These are phyloP conservation scores for Cataglyphis altisquamis DNA, from an alignment of 2,888 invertebrate species.

Conservation along the genomic window DNA sequence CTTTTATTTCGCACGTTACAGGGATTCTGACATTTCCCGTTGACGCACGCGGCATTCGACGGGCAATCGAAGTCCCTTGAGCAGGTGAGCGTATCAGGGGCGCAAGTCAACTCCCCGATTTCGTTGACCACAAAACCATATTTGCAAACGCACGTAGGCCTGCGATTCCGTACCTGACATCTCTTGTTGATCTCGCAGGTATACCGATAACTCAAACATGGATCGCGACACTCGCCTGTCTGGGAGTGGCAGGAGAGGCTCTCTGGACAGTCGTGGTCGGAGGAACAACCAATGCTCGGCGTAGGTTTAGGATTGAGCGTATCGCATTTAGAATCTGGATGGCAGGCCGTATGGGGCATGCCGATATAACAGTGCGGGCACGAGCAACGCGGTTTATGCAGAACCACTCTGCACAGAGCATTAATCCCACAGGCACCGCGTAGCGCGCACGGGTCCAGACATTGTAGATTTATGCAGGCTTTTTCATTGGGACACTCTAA, in stretches of 20 bases:
- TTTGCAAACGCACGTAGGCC: conserved; percentile 95
- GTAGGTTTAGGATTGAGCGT: conserved; percentile 89
- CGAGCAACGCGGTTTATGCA: conserved; percentile 95
- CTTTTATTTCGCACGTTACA: conserved; percentile 89
- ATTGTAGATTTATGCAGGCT: conserved; percentile 96
- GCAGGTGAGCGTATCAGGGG: conserved; percentile 94
- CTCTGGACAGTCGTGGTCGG: conserved; percentile 91
- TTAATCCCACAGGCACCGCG: conserved; percentile 96
- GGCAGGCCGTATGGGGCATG: conserved; percentile 92
- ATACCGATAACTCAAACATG: conserved; percentile 90
- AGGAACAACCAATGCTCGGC: conserved; percentile 89
- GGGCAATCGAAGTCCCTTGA: conserved; percentile 94
- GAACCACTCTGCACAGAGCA: conserved; percentile 94
- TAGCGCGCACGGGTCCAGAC: conserved; percentile 96
- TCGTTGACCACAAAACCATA: conserved; percentile 96
- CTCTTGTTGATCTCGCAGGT: conserved; percentile 94
- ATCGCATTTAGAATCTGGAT: conserved; percentile 93
- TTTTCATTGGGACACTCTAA: conserved; percentile 96
- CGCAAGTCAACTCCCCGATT: conserved; percentile 94
- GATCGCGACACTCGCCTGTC: conserved; percentile 92
- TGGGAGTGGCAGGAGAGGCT: conserved; percentile 91
- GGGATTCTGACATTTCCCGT: conserved; percentile 95
- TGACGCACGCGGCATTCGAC: conserved; percentile 94
- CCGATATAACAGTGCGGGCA: conserved; percentile 96
- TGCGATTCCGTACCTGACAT: conserved; percentile 95